Percentiles rank a stretch among this genome's conserved stretches.
Conservation (phyloP, 2,797 vertebrate genomes). For the Echiichthys vipera region DNA sequence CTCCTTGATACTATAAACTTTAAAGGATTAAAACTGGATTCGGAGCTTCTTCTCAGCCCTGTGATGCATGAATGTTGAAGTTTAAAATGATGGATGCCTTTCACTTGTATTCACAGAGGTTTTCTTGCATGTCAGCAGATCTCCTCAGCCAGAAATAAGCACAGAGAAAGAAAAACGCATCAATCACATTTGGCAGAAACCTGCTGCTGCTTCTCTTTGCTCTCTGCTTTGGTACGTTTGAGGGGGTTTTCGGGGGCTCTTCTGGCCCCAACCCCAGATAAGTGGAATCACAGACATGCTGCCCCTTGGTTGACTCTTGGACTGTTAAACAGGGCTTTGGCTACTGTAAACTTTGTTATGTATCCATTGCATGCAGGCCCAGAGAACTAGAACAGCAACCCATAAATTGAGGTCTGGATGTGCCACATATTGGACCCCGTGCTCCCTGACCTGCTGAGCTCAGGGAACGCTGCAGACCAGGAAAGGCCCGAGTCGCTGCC, state of each 20-base stretch:
- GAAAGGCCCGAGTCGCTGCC: neutral
- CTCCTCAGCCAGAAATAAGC: slow-evolving; percentile 68
- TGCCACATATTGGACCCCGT: slow-evolving; percentile 29
- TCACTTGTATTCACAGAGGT: slow-evolving; percentile 49
- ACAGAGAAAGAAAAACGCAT: slow-evolving; percentile 69
- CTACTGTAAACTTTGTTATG: slow-evolving; percentile 25
- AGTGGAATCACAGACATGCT: slow-evolving; percentile 1
- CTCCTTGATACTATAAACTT: slow-evolving; percentile 44
- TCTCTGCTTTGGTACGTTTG: slow-evolving; percentile 27
- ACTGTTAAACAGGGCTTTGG: slow-evolving; percentile 24
- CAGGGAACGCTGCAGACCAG: slow-evolving; percentile 23
- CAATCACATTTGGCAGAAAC: slow-evolving; percentile 65
- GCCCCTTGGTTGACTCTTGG: slow-evolving; percentile 15
- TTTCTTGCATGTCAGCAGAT: slow-evolving; percentile 71
- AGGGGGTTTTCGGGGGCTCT: neutral
- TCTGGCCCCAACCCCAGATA: slow-evolving; percentile 5
- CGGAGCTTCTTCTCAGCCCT: slow-evolving; percentile 51
- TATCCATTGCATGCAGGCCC: neutral
- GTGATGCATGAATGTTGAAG: slow-evolving; percentile 48
- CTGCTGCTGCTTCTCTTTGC: slow-evolving; percentile 27
- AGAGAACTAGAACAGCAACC: slow-evolving; percentile 17
- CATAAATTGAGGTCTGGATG: slow-evolving; percentile 40
- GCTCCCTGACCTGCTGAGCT: slow-evolving; percentile 22
- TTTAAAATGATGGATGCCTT: slow-evolving; percentile 70
- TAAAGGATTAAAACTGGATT: slow-evolving; percentile 33